These are phyloP conservation scores for Alosa sapidissima DNA, from an alignment of 2,797 vertebrate species.

Conservation along the genomic window DNA sequence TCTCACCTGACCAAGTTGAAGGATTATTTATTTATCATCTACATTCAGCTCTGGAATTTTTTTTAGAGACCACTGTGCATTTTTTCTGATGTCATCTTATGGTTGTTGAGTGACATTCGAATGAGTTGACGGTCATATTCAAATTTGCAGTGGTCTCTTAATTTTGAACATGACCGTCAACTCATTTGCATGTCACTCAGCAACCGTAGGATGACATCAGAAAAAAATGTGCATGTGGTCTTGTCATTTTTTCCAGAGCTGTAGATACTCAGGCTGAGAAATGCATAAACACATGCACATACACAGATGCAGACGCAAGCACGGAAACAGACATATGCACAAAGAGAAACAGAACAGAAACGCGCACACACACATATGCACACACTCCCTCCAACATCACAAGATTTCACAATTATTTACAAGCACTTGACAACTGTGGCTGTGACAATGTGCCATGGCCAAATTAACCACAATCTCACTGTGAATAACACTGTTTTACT, in stretches of 20 bases:
- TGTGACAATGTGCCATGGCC: background rate
- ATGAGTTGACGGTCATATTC: too few relatives aligned
- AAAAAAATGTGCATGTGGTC: too few relatives aligned
- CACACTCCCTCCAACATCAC: conserved; percentile 43
- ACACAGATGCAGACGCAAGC: background rate
- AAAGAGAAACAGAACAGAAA: background rate
- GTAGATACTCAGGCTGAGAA: background rate
- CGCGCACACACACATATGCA: conserved; percentile 4
- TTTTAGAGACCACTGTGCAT: too few relatives aligned
- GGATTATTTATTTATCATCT: background rate
- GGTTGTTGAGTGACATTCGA: too few relatives aligned
- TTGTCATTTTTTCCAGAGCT: too few relatives aligned
- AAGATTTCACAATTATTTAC: background rate
- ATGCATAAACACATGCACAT: background rate
- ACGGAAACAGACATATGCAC: background rate
- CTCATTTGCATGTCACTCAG: too few relatives aligned
- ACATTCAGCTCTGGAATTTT: too few relatives aligned
- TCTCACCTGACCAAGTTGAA: conserved; percentile 11
- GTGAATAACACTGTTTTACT: background rate
- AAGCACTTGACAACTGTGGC: background rate
- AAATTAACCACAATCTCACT: conserved; percentile 11
- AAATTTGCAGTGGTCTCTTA: too few relatives aligned
- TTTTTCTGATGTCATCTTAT: too few relatives aligned
- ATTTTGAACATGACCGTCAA: too few relatives aligned
- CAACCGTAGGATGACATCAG: too few relatives aligned